phyloP scores from a whole-genome alignment of 2,797 vertebrate genomes.

The Catharus ustulatus region DNA sequence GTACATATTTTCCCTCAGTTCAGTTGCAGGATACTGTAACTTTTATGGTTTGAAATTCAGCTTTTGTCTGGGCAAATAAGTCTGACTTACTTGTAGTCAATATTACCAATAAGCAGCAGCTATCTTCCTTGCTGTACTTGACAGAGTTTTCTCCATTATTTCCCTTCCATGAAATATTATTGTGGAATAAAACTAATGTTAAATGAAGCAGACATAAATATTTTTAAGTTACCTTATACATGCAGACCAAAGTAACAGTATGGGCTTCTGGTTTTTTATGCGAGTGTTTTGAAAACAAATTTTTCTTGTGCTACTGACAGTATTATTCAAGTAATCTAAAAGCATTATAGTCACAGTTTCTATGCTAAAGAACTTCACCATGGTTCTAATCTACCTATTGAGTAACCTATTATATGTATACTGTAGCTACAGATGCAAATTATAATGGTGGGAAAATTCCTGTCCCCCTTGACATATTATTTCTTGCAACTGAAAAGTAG shows the following conservation, averaged over 20 bases:
- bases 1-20: neutral
- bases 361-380: neutral
- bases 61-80: neutral
- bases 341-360: neutral
- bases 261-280: neutral
- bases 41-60: neutral
- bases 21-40: neutral
- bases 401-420: fast-evolving
- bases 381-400: neutral
- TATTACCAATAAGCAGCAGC: neutral
- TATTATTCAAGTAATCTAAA: neutral
- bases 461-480: neutral
- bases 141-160: neutral
- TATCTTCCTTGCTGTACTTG: neutral
- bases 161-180: neutral
- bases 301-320: neutral
- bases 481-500: neutral
- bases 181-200: neutral
- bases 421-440: neutral
- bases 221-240: neutral
- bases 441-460: neutral
- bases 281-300: neutral
- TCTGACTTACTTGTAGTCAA: neutral
- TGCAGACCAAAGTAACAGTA: neutral
- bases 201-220: neutral